phyloP scores from a whole-genome alignment of 2,797 vertebrate genomes.

The Xenentodon cancila region DNA sequence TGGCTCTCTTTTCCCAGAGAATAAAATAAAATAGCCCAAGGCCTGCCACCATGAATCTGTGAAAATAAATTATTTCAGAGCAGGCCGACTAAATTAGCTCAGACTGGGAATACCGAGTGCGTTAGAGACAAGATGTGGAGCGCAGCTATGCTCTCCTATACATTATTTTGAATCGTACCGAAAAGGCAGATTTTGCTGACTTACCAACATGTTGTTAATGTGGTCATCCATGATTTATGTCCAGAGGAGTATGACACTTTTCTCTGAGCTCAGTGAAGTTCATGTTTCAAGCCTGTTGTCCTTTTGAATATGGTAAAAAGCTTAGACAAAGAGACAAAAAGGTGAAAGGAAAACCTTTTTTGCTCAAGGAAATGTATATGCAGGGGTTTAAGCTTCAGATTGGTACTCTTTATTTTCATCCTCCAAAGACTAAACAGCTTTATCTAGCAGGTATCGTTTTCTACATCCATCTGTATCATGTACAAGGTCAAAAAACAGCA shows the following conservation, averaged over 20 bases:
- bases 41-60: slow-evolving; percentile 23
- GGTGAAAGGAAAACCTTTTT: slow-evolving; percentile 19
- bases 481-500: slow-evolving; percentile 18
- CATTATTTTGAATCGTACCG: slow-evolving; percentile 13
- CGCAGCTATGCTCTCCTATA: background rate
- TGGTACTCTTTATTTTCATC: slow-evolving; percentile 4
- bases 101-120: slow-evolving; percentile 4
- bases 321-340: slow-evolving; percentile 25
- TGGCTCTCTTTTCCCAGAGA: slow-evolving; percentile 30
- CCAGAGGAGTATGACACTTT: slow-evolving; percentile 14
- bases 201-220: slow-evolving; percentile 29
- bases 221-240: slow-evolving; percentile 11
- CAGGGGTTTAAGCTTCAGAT: background rate
- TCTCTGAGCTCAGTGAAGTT: slow-evolving; percentile 27
- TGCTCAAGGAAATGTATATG: background rate
- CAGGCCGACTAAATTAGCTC: slow-evolving; percentile 24
- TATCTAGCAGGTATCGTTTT: slow-evolving; percentile 18
- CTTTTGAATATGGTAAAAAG: slow-evolving; percentile 20
- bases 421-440: background rate
- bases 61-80: slow-evolving; percentile 38
- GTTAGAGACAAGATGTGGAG: slow-evolving; percentile 25
- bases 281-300: slow-evolving; percentile 28
- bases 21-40: slow-evolving; percentile 21
- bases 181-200: slow-evolving; percentile 28
- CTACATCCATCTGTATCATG: slow-evolving; percentile 13